Base-by-base conservation (phyloP, 2,888 invertebrate species). In the Drosophila demipolita region DNA sequence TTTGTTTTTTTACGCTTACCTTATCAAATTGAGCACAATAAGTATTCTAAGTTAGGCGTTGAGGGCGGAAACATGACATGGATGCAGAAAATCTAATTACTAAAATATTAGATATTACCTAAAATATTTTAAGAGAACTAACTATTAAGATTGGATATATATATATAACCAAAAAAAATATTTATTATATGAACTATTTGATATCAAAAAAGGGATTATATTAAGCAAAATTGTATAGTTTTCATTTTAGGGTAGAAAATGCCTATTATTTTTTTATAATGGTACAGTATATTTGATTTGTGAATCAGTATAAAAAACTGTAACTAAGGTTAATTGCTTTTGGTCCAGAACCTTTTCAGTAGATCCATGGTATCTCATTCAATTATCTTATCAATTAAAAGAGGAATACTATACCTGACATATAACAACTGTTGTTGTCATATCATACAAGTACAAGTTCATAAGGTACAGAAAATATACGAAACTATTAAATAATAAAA, bases 351-450 rank as follows among this genome's bases (percentile, higher is more conserved):
- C 29, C 15, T 15, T 23, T 11, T 38, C n/a, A n/a, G 26, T 55
- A 32, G 17, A 26, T 35, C 9, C 45, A 12, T 32, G 26, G 36
- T 57, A 52, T 38, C 35, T 53, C 40, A 23, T 11, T 12, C 15
- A 36, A 48, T 49, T 73, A 73, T 73, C 75, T 75, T 62, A 58
- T 75, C 69, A 61, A 60, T 26, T 33, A 20, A 36, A 17, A n/a
- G 49, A 42, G 36, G 12, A 29, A n/a, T 52, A 29, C 29, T 23
- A 35, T 29, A 7, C 29, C 29, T 29, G 26, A 52, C 35, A 42
- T 42, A 23, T 32, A 17, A 40, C 32, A 11, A 23, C 6, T 61
- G 26, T 66, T 12, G 29, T 23, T 60, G 55, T 50, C 55, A 70
- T 45, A 42, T 71, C 20, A 23, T 57, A 35, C 29, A 26, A 26